A percentile compares a stretch with the other conserved stretches of the same genome.
Conservation (phyloP, 2,797 vertebrate species). For the Enoplosus armatus region DNA sequence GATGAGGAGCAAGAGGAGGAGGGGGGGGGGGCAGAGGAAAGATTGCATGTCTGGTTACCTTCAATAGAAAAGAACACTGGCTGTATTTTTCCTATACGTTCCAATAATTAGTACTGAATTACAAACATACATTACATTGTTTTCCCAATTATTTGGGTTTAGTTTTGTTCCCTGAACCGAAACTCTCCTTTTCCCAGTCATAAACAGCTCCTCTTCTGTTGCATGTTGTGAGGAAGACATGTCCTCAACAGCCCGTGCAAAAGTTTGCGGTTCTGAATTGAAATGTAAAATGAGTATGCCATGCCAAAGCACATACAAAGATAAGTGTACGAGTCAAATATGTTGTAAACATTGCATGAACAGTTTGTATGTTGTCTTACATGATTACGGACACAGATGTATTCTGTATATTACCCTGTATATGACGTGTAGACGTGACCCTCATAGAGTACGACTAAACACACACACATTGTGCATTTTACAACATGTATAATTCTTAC, state of each 20-base stretch:
- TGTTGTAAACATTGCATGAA: neutral
- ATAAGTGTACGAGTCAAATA: neutral
- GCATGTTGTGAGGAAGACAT: neutral
- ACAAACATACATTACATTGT: too few species aligned
- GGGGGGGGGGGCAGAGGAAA: too few species aligned
- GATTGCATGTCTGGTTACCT: too few species aligned
- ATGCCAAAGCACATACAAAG: too few species aligned
- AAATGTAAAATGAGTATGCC: neutral
- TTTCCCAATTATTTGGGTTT: too few species aligned
- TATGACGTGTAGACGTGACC: neutral
- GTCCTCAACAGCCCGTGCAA: neutral
- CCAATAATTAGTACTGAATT: neutral
- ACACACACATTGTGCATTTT: neutral
- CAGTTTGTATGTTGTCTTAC: neutral
- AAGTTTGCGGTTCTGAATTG: neutral
- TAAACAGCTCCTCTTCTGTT: too few species aligned
- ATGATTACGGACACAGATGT: neutral
- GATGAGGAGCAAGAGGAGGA: too few species aligned
- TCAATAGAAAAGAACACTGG: too few species aligned
- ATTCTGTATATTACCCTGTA: neutral
- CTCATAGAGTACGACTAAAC: neutral
- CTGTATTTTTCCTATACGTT: neutral
- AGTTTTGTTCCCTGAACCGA: too few species aligned
- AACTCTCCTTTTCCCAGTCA: too few species aligned
- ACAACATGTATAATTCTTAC: neutral